Base-by-base conservation (phyloP, 2,113 vertebrate genomes). In the Ptilorrhoa leucosticta region DNA sequence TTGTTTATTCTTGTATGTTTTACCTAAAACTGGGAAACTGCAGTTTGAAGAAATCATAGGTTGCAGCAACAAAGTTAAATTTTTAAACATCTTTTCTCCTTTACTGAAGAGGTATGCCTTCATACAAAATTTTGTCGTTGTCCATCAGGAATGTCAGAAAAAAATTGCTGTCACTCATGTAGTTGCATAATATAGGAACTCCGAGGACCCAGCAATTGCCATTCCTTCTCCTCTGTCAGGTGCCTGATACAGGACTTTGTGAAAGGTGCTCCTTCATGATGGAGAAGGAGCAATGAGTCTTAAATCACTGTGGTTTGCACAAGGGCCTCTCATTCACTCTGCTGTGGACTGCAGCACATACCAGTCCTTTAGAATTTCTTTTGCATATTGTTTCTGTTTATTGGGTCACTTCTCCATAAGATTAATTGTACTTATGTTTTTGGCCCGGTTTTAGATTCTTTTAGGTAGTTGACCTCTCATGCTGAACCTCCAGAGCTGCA, bases 131-230 rank as follows among this genome's bases (percentile, higher is more conserved):
- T 56, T 66, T 87, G 42, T 58, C 37, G 48, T 91, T 15, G 1
- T 56, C 56, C 76, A 76, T 96, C 93, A 90, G 82, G 44, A 94
- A 89, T 27, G 23, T 64, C 71, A 87, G 94, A 89, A 87, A 75
- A 83, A 94, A 95, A 96, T 24, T 94, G 96, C 85, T 96, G 83
- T 97, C 94, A 94, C 21, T 97, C 96, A 87, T 93, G 93, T 88
- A 85, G 15, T 35, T 83, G 7, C 57, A 7, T 83, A 76, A 89
- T 42, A 6, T 11, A 44, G n/a, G 35, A 71, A n/a, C 63, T 65
- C 24, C 70, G 45, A 56, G 37, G 31, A 82, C 20, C 28, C 27
- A 23, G 33, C 21, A 39, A 4, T 66, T 4, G 4, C 21, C 35
- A 68, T 81, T 83, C 70, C 20, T 84, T 79, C 44, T 93, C 17